Conservation (phyloP, 1,140 invertebrate species). For the Lepidurus arcticus region DNA sequence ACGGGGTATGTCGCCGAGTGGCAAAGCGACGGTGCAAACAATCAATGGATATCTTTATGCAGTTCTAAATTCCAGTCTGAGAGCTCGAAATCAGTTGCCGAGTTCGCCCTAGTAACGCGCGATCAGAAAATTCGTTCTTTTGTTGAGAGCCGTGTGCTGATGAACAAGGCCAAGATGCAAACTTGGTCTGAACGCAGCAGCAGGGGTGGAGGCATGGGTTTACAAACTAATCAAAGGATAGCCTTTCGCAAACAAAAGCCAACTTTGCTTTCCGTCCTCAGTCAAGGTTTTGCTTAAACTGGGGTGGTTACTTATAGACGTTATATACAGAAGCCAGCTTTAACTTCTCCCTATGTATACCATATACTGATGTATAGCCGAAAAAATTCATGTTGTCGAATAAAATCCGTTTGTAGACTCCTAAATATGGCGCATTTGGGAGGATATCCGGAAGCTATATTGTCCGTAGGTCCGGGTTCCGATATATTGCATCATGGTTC, state of each 20-base stretch:
- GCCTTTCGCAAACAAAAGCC: conserved; percentile 8
- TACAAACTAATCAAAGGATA: conserved; percentile 19
- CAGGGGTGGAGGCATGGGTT: background rate
- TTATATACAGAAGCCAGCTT: background rate
- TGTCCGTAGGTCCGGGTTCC: background rate
- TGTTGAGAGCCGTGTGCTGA: too few relatives aligned
- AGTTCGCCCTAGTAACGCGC: background rate
- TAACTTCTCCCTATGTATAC: too few relatives aligned
- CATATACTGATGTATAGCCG: too few relatives aligned
- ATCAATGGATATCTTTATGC: conserved; percentile 11
- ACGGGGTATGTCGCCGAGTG: too few relatives aligned
- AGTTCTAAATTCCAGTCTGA: background rate
- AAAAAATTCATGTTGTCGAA: background rate
- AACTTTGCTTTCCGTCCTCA: background rate
- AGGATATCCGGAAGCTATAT: background rate
- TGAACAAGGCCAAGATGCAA: too few relatives aligned
- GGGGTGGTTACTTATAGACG: background rate
- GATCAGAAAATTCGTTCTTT: background rate
- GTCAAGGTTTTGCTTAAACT: background rate
- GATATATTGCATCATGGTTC: background rate
- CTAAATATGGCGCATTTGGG: background rate
- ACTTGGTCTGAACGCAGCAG: background rate
- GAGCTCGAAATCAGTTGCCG: background rate
- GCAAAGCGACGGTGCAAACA: background rate
- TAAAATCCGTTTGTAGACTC: background rate